These are phyloP conservation scores for Pelmatolapia mariae DNA, from an alignment of 2,113 vertebrate species.

Conservation along the genomic window DNA sequence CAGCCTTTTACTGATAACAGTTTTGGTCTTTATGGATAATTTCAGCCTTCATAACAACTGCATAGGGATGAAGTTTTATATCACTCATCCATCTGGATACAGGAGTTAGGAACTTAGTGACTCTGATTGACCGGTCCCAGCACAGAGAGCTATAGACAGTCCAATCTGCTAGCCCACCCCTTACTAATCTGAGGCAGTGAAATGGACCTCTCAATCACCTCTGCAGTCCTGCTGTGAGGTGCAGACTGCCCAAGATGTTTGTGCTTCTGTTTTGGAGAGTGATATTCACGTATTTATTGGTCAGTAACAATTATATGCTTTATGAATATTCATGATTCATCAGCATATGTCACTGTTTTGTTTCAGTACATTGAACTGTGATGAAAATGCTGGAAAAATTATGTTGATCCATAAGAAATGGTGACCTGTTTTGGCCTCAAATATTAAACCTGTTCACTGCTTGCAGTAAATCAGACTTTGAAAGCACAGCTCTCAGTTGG, in stretches of 20 bases:
- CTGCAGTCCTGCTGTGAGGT: neutral
- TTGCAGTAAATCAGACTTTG: neutral
- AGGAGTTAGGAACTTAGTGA: neutral
- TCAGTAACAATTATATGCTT: neutral
- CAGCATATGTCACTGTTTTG: neutral
- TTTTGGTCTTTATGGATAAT: neutral
- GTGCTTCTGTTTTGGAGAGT: neutral
- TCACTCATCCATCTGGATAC: neutral
- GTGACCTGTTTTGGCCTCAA: neutral
- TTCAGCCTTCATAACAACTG: neutral
- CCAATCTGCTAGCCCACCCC: neutral
- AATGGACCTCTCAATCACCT: neutral
- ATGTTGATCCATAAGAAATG: neutral
- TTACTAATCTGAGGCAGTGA: neutral
- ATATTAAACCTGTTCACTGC: neutral
- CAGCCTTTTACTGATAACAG: neutral
- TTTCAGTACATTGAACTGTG: neutral
- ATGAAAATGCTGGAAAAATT: neutral
- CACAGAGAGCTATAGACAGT: neutral
- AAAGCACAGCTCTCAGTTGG: neutral
- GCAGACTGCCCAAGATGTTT: neutral
- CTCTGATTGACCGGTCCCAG: neutral
- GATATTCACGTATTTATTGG: neutral
- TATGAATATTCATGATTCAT: neutral
- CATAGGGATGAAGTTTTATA: neutral